These are phyloP conservation scores for Balearica regulorum DNA, from an alignment of 2,797 vertebrate genomes.

Conservation along the genomic window DNA sequence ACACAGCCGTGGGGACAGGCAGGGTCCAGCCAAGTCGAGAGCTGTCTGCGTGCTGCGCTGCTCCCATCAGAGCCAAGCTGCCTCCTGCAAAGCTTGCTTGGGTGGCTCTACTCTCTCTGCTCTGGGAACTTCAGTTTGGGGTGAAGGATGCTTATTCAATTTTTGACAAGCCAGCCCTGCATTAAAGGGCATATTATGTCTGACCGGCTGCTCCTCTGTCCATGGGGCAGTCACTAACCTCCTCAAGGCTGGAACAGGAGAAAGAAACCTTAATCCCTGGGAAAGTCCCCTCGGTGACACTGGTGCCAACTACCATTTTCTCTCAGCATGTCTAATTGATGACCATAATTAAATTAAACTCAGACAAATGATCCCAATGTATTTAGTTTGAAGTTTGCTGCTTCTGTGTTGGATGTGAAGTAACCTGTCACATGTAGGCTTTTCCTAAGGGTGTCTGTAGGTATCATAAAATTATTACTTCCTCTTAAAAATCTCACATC, in stretches of 20 bases:
- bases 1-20: fast-evolving
- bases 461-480: neutral
- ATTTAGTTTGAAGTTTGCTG: neutral
- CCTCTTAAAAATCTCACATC: neutral
- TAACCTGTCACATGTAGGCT: neutral
- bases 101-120: neutral
- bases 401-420: neutral
- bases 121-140: neutral
- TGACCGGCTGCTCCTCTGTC: neutral
- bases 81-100: neutral
- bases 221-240: neutral
- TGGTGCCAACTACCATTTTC: neutral
- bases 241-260: neutral
- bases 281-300: neutral
- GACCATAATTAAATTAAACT: neutral
- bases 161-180: neutral
- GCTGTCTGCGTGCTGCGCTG: fast-evolving
- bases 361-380: neutral
- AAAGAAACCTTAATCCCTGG: neutral
- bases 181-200: neutral
- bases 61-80: neutral
- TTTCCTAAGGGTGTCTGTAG: neutral
- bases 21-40: neutral
- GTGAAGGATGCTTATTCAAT: fast-evolving
- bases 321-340: neutral